phyloP scores from a whole-genome alignment of 2,113 vertebrate species.

The Strigops habroptila region DNA sequence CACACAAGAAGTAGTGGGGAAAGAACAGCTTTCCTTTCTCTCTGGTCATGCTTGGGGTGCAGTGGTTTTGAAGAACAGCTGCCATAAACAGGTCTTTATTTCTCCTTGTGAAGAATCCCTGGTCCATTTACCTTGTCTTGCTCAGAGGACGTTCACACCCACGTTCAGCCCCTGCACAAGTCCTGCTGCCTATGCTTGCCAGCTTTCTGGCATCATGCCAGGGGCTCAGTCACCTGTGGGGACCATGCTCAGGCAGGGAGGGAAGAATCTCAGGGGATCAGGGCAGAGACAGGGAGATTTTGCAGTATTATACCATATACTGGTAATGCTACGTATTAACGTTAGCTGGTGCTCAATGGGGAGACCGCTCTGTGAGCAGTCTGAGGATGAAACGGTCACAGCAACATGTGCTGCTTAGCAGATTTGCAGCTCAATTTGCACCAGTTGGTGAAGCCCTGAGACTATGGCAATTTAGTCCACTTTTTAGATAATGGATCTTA shows the following conservation, averaged over 20 bases:
- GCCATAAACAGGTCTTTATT: background rate
- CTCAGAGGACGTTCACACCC: background rate
- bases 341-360: background rate
- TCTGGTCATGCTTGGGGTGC: background rate
- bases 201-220: background rate
- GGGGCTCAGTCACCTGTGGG: background rate
- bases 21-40: background rate
- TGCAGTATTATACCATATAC: background rate
- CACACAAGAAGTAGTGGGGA: rapidly evolving
- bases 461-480: background rate
- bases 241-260: background rate
- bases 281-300: background rate
- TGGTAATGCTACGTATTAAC: background rate
- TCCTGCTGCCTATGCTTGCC: rapidly evolving
- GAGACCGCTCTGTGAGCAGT: rapidly evolving
- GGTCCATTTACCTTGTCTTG: background rate
- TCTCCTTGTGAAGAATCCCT: background rate
- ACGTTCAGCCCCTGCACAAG: background rate
- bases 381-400: background rate
- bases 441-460: background rate
- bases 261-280: background rate
- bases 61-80: background rate
- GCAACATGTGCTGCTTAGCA: background rate
- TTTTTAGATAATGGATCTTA: background rate
- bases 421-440: background rate